Conservation (phyloP, 2,797 vertebrate genomes). For the Pangasius krempfi region DNA sequence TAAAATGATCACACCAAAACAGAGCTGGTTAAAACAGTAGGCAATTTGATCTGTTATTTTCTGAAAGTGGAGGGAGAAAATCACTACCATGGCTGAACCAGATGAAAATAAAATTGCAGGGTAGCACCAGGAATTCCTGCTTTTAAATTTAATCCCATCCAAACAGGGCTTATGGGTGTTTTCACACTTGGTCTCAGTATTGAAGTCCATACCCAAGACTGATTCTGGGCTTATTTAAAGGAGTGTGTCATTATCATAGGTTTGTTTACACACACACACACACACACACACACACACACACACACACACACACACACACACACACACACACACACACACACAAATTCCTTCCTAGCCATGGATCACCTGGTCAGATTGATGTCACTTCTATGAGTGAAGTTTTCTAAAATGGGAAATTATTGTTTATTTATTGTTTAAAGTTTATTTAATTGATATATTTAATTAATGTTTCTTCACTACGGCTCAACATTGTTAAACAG, state of each 20-base stretch:
- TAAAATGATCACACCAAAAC: background rate
- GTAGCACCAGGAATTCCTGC: background rate
- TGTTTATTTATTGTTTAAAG: background rate
- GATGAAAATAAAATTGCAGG: background rate
- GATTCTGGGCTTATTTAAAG: background rate
- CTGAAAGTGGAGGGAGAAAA: background rate
- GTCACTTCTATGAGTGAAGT: background rate
- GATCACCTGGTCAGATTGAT: background rate
- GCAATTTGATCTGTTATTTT: background rate
- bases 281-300: no score
- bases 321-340: background rate
- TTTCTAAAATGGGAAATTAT: background rate
- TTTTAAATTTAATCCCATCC: background rate
- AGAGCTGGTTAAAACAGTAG: background rate
- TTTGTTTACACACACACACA: constrained; percentile 1
- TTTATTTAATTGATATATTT: background rate
- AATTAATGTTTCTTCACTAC: background rate
- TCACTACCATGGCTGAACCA: background rate
- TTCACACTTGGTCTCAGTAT: background rate
- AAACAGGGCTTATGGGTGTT: background rate
- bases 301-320: no score
- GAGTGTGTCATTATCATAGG: background rate
- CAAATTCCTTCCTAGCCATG: background rate
- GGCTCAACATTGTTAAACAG: background rate
- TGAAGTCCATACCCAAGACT: background rate